Conservation (phyloP, 2,888 invertebrate genomes). For the Zelleria hepariella region DNA sequence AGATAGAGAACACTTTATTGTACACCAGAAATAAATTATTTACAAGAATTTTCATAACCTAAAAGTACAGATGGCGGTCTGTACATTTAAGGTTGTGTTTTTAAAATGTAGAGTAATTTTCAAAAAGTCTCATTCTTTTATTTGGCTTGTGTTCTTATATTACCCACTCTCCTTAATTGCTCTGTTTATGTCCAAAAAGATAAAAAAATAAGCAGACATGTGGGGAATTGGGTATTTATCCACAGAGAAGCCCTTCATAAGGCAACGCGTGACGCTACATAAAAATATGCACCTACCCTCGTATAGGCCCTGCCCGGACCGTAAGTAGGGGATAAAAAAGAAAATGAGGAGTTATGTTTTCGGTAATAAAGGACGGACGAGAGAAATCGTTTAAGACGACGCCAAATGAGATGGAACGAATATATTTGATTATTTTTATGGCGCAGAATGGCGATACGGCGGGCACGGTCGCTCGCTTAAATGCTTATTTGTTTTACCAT, state of each 20-base stretch:
- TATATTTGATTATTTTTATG: conserved; percentile 73
- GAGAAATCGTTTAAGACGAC: conserved; percentile 72
- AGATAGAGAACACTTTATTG: too few species aligned
- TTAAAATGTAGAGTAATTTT: not conserved
- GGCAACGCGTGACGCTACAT: conserved; percentile 48
- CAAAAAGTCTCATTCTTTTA: not conserved
- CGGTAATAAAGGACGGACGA: conserved; percentile 71
- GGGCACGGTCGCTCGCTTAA: conserved; percentile 38
- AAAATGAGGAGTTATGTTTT: conserved; percentile 73
- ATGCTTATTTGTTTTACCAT: conserved; percentile 65
- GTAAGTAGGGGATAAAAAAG: conserved; percentile 69
- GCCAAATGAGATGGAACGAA: conserved; percentile 72
- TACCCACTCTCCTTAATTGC: not conserved
- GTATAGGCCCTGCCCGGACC: conserved; percentile 46
- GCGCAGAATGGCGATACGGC: conserved; percentile 63
- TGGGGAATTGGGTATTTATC: not conserved
- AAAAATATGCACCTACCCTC: conserved; percentile 64
- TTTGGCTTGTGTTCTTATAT: not conserved
- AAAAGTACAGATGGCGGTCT: too few species aligned
- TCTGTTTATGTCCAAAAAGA: not conserved
- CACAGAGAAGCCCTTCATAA: not conserved
- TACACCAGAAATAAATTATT: too few species aligned
- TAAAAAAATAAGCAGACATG: not conserved
- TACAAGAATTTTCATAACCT: too few species aligned
- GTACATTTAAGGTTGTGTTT: not conserved